A percentile compares a stretch with the other conserved stretches of the same genome.
phyloP scores from a whole-genome alignment of 2,113 vertebrate species.

The Pseudopodoces humilis region DNA sequence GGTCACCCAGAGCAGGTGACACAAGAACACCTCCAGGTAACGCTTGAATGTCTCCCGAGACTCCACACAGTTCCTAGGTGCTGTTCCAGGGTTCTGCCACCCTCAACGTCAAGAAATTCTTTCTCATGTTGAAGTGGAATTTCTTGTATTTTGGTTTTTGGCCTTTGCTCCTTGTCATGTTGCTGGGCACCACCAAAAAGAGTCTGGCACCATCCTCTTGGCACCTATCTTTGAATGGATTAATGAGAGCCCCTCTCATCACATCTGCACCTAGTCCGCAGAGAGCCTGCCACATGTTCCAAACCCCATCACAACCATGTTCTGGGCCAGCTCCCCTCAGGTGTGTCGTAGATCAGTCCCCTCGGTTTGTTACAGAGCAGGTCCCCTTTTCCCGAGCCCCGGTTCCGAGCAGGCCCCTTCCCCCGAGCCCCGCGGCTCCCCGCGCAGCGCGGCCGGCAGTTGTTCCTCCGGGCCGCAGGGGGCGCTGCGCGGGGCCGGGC shows the following conservation, averaged over 20 bases:
- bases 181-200: background rate
- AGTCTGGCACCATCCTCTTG: background rate
- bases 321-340: background rate
- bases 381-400: background rate
- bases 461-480: background rate
- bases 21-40: background rate
- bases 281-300: background rate
- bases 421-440: background rate
- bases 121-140: background rate
- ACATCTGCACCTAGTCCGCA: fast-evolving
- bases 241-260: background rate
- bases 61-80: fast-evolving
- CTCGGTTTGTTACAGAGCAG: background rate
- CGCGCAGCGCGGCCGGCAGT: fast-evolving
- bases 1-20: background rate
- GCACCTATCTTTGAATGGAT: background rate
- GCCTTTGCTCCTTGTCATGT: background rate
- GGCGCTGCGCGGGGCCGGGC: background rate
- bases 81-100: background rate
- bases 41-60: fast-evolving
- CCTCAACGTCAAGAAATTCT: background rate
- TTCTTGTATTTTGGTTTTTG: background rate
- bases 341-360: background rate
- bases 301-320: background rate
- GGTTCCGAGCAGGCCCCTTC: background rate